Base-by-base conservation (phyloP, 2,113 vertebrate species). In the Bungarus multicinctus region DNA sequence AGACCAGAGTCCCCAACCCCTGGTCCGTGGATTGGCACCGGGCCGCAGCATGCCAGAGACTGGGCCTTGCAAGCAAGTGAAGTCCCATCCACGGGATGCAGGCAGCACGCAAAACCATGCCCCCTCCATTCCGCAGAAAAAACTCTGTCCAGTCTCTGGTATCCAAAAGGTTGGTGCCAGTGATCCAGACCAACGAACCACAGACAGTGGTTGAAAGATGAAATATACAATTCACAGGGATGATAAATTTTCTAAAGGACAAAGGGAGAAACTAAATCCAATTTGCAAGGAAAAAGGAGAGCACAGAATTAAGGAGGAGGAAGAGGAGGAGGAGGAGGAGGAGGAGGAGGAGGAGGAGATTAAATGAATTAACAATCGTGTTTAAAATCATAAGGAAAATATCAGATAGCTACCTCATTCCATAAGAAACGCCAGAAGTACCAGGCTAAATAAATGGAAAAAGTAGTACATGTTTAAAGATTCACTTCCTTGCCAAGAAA, bases 111-210 rank as follows among this genome's bases (percentile, higher is more conserved):
- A 58, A 58, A 58, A 3, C 57, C 8, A 58, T 8, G 25, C 8
- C 57, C 8, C 8, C 57, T 58, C 57, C 57, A 8, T 58, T 58
- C 25, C 57, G 0, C 1, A 2, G 57, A 58, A 58, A 58, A 58
- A 58, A 27, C 23, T 10, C 8, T 58, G 23, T 58, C 8, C 57
- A 2, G 23, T 58, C 57, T 8, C 57, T 58, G 8, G 57, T 58
- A 25, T 23, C 57, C 23, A 8, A 58, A 58, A 25, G 22, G 22
- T 3, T 58, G 23, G 23, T 8, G 57, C 22, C 57, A 9, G 2
- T 10, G 94, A 96, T 96, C 91, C 30, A 97, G 97, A 96, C 94
- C 96, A 97, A 60, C 0, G 1, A 95, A 93, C 95, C 94, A 95
- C 93, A 95, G 91, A 93, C 94, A 95, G 95, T 88, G 94, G 94